phyloP scores from a whole-genome alignment of 2,888 invertebrate species.

The Branchellion lobata region DNA sequence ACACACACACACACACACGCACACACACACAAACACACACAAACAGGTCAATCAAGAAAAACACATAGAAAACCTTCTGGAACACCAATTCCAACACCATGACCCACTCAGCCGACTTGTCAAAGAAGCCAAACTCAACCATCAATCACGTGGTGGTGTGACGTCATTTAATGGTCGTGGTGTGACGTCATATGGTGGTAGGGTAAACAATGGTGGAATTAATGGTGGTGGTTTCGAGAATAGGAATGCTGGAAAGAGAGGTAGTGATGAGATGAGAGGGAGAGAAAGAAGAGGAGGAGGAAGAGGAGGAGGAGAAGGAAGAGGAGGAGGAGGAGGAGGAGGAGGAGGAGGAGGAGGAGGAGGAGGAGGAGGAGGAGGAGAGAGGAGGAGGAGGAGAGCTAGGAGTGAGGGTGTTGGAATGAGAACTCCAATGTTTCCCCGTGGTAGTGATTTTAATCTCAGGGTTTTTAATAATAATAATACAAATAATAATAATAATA shows the following conservation, averaged over 20 bases:
- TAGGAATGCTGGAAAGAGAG: neutral
- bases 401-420: neutral
- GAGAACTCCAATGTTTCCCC: neutral
- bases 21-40: too few species aligned
- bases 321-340: neutral
- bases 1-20: too few species aligned
- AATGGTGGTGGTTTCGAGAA: neutral
- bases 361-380: neutral
- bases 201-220: neutral
- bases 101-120: neutral
- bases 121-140: neutral
- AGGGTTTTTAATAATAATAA: neutral
- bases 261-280: neutral
- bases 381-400: neutral
- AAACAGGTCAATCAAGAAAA: neutral
- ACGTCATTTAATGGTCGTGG: too few species aligned
- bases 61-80: neutral
- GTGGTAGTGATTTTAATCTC: too few species aligned
- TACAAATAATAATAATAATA: neutral
- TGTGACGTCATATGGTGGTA: too few species aligned
- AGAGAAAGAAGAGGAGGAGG: neutral
- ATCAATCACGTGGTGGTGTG: too few species aligned
- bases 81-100: neutral
- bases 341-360: neutral
- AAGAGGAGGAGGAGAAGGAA: neutral